Conservation (phyloP, 2,888 invertebrate genomes). For the Mythimna vitellina region DNA sequence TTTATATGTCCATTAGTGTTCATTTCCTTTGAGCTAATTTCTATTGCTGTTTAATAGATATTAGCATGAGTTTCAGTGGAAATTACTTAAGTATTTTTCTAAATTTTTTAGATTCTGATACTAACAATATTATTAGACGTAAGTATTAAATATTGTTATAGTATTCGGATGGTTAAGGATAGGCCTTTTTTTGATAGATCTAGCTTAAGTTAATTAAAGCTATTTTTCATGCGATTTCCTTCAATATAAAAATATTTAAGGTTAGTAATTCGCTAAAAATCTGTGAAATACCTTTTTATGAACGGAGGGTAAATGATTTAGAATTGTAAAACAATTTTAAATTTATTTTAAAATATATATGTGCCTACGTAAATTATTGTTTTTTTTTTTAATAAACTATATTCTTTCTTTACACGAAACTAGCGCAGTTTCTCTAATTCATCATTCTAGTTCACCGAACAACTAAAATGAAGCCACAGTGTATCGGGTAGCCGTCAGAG, state of each 20-base stretch:
- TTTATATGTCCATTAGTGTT: slow-evolving; percentile 60
- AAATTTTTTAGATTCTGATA: background rate
- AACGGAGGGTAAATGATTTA: background rate
- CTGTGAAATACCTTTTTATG: background rate
- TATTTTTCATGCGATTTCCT: no score
- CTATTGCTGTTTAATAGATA: background rate
- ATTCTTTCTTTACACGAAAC: background rate
- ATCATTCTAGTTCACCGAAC: slow-evolving; percentile 16
- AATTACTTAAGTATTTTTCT: background rate
- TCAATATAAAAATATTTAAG: no score
- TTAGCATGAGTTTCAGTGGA: background rate
- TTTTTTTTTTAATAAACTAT: background rate
- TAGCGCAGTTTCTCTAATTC: background rate
- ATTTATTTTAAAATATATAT: background rate
- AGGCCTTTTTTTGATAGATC: no score
- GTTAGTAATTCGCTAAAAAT: background rate
- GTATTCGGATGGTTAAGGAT: background rate
- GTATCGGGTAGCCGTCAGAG: slow-evolving; percentile 53
- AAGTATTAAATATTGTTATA: background rate
- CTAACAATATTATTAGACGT: background rate
- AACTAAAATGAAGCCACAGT: slow-evolving; percentile 44
- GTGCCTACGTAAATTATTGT: background rate
- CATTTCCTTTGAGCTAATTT: slow-evolving; percentile 41
- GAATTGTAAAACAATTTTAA: background rate
- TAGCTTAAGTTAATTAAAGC: background rate